A percentile compares a stretch with the other conserved stretches of the same genome.
phyloP scores from a whole-genome alignment of 37 sponge, comb jelly and placozoan genomes.

The Chondrilla cf. caribensis region DNA sequence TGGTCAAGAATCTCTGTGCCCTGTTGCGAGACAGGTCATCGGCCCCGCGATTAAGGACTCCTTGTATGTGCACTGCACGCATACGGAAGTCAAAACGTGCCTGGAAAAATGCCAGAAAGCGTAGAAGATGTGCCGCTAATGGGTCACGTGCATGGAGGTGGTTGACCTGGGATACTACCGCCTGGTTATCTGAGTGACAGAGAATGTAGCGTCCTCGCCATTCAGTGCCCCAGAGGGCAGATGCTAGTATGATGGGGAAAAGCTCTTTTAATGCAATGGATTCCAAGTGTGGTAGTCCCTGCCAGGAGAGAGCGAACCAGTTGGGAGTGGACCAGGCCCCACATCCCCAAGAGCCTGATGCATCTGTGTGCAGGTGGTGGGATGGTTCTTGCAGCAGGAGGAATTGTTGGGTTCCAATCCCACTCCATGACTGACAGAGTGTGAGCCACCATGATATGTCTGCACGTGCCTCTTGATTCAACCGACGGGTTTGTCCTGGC shows the following conservation, averaged over 20 bases:
- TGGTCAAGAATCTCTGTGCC: not conserved
- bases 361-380: conserved; percentile 20
- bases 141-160: conserved; percentile 14
- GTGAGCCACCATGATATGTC: conserved; percentile 15
- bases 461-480: not conserved
- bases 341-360: conserved; percentile 32
- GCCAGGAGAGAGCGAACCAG: conserved; percentile 32
- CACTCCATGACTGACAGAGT: not conserved
- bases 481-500: not conserved
- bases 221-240: conserved; percentile 30
- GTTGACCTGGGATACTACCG: conserved; percentile 31
- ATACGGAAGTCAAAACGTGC: conserved; percentile 21
- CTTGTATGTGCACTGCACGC: conserved; percentile 11
- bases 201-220: conserved; percentile 29
- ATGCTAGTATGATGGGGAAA: conserved; percentile 24
- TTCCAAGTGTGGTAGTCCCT: not conserved
- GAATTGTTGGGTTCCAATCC: not conserved
- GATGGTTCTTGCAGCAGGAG: conserved; percentile 1
- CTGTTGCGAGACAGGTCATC: conserved; percentile 24
- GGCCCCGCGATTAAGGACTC: conserved; percentile 4
- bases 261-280: conserved; percentile 51
- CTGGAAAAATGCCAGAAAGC: conserved; percentile 39
- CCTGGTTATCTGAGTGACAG: conserved; percentile 15
- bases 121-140: conserved; percentile 37
- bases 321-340: conserved; percentile 3